Conservation (phyloP, 2,797 vertebrate genomes). For the Gallinago stenura region DNA sequence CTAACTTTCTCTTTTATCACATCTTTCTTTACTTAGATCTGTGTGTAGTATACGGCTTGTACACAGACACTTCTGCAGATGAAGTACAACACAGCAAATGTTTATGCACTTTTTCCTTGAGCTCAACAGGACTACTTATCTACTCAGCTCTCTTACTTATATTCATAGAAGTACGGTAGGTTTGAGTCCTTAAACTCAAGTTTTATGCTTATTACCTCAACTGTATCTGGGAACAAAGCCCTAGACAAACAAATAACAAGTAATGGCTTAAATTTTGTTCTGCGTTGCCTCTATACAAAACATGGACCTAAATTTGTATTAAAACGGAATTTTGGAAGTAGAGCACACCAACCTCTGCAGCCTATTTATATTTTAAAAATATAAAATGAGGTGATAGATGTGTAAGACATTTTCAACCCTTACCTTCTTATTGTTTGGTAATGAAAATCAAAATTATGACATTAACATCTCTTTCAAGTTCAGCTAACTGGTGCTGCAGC, state of each 20-base stretch:
- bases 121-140: neutral
- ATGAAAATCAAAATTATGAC: conserved; percentile 22
- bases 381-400: neutral
- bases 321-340: neutral
- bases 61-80: neutral
- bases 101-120: neutral
- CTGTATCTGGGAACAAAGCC: neutral
- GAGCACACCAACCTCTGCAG: neutral
- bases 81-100: neutral
- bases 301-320: neutral
- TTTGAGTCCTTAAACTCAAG: neutral
- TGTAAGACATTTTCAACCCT: neutral
- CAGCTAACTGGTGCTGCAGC: conserved; percentile 20
- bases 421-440: conserved; percentile 13
- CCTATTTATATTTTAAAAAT: neutral
- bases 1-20: neutral
- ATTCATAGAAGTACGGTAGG: neutral
- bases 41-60: neutral
- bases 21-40: neutral
- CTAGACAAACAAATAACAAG: neutral
- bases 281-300: neutral
- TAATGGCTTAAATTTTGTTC: neutral
- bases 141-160: neutral
- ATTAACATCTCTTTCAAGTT: conserved; percentile 22
- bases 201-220: neutral